Percentiles rank a stretch among this genome's conserved stretches.
Conservation (phyloP, 2,113 vertebrate genomes). For the Protobothrops flavoviridis region DNA sequence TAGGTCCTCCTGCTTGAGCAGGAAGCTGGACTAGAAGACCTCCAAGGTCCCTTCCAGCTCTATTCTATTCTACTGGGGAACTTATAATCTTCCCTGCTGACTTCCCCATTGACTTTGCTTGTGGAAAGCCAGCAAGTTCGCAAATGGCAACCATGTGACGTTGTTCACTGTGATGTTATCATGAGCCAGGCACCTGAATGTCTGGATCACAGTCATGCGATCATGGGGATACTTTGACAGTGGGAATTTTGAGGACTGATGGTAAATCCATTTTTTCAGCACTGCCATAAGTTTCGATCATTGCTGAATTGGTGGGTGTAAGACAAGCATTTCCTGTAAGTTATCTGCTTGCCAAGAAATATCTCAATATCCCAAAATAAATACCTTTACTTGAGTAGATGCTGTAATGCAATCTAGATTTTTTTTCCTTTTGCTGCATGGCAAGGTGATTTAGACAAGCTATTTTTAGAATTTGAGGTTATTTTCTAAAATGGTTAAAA, state of each 20-base stretch:
- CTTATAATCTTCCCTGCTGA: neutral
- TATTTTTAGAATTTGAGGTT: neutral
- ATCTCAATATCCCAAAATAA: neutral
- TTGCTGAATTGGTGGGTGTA: neutral
- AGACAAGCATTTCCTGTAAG: neutral
- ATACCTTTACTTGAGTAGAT: neutral
- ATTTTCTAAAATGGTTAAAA: neutral
- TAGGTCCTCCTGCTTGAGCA: too few relatives aligned
- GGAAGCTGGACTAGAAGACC: too few relatives aligned
- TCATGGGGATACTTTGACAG: neutral
- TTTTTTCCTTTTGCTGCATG: neutral
- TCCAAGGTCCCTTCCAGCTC: too few relatives aligned
- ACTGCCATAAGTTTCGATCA: neutral
- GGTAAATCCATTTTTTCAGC: neutral
- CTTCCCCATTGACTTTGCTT: neutral
- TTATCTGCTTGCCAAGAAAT: neutral
- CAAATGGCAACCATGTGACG: too few relatives aligned
- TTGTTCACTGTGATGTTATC: neutral
- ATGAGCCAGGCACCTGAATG: neutral
- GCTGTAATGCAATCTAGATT: neutral
- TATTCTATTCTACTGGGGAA: neutral
- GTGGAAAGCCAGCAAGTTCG: too few relatives aligned
- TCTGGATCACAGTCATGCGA: neutral
- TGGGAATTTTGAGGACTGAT: neutral
- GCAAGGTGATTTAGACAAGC: neutral